Evolutionary conservation across 2,888 invertebrate genomes (phyloP).

Genomic region (Dusona sp.): DNA sequence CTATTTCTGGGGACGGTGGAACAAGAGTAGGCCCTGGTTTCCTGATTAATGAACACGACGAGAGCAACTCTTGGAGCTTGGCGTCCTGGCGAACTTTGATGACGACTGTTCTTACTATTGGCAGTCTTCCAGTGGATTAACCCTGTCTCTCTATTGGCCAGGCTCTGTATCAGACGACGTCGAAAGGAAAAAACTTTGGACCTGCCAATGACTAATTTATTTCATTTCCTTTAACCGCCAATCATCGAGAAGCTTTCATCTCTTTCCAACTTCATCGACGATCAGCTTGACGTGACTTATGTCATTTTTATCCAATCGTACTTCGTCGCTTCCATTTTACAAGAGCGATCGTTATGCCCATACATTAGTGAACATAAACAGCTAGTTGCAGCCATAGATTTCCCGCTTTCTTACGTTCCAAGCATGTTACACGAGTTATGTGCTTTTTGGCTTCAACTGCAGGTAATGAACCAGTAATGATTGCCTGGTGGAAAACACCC

Average conservation of each 20-base stretch:
- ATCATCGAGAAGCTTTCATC: slow-evolving; percentile 10
- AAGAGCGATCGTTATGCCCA: slow-evolving; percentile 14
- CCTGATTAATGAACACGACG: slow-evolving; percentile 79
- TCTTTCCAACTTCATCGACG: slow-evolving; percentile 2
- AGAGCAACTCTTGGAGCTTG: slow-evolving; percentile 67
- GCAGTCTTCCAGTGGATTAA: slow-evolving; percentile 38
- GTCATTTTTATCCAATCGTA: slow-evolving; percentile 66
- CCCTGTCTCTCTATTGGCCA: neutral
- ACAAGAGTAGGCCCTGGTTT: slow-evolving; percentile 69
- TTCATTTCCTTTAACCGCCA: slow-evolving; percentile 14
- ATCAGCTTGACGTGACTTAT: slow-evolving; percentile 37
- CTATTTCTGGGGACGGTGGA: slow-evolving; percentile 55
- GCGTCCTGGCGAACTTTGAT: neutral
- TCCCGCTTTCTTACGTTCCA: slow-evolving; percentile 30
- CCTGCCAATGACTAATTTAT: slow-evolving; percentile 39
- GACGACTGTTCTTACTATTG: slow-evolving; percentile 14
- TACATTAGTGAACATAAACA: slow-evolving; percentile 1
- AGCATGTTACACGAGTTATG: slow-evolving; percentile 21
- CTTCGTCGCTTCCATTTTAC: slow-evolving; percentile 27
- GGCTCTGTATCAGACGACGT: neutral
- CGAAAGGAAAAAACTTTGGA: neutral
- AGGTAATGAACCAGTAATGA: slow-evolving; percentile 19
- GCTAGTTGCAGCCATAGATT: slow-evolving; percentile 3
- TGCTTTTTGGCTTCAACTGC: neutral
- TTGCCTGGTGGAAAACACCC: neutral